Percentiles rank a stretch among this genome's conserved stretches.
Conservation (phyloP, 2,113 vertebrate species). For the Sinocyclocheilus grahami region DNA sequence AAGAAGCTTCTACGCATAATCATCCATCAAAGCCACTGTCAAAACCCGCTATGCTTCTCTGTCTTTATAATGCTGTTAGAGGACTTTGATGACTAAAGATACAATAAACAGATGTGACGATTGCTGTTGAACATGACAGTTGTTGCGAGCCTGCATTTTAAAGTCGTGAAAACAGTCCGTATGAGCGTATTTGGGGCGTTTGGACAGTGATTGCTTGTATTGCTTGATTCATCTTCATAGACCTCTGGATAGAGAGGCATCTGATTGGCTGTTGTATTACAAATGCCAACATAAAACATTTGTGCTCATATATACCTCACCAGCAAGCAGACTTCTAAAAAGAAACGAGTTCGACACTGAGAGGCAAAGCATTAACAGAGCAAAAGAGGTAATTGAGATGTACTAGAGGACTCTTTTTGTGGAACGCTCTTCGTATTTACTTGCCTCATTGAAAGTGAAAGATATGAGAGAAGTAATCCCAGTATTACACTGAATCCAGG, state of each 20-base stretch:
- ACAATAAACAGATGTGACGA: conserved; percentile 36
- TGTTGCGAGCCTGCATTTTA: conserved; percentile 25
- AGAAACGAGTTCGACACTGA: conserved; percentile 3
- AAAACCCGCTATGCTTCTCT: conserved; percentile 14
- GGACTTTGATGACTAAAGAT: conserved; percentile 36
- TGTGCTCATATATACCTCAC: neutral
- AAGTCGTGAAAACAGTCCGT: conserved; percentile 5
- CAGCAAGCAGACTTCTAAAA: neutral
- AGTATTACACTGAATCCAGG: conserved; percentile 34
- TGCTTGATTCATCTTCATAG: neutral
- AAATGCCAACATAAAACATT: neutral
- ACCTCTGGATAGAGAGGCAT: neutral
- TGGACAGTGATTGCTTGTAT: neutral
- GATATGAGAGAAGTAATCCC: conserved; percentile 42
- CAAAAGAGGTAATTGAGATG: conserved; percentile 37
- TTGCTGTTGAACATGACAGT: conserved; percentile 34
- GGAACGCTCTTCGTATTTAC: conserved; percentile 14
- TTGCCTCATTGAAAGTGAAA: conserved; percentile 35
- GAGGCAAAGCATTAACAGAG: conserved; percentile 17
- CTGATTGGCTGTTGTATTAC: neutral
- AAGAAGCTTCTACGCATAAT: conserved; percentile 37
- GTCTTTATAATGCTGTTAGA: conserved; percentile 26
- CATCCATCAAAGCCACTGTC: conserved; percentile 44
- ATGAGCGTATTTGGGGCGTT: neutral
- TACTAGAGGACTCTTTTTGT: conserved; percentile 20